A percentile compares a stretch with the other conserved stretches of the same genome.
phyloP scores from a whole-genome alignment of 2,797 vertebrate genomes.

The Aeoliscus strigatus region DNA sequence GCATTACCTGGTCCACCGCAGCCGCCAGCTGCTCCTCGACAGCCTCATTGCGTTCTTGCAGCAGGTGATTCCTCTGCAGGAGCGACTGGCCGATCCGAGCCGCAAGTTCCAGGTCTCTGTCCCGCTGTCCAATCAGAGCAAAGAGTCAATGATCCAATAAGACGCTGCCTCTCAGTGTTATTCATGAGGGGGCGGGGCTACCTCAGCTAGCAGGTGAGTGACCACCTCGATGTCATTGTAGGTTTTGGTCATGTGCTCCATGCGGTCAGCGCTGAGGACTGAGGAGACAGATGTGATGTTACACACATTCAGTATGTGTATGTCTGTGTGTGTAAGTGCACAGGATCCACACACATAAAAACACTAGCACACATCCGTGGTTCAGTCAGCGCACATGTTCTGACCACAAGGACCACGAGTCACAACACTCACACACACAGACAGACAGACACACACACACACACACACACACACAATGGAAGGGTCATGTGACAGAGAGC shows the following conservation, averaged over 20 bases:
- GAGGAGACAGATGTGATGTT: conserved; percentile 9
- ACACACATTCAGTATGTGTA: conserved; percentile 1
- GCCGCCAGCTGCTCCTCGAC: conserved; percentile 92
- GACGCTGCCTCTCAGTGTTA: neutral
- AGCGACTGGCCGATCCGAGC: conserved; percentile 96
- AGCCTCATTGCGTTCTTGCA: conserved; percentile 89
- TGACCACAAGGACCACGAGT: conserved; percentile 45
- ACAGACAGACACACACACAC: neutral
- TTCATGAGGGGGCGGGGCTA: conserved; percentile 39
- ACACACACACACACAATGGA: neutral
- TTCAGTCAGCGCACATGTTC: neutral
- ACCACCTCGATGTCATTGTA: conserved; percentile 91
- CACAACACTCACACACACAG: conserved; percentile 5
- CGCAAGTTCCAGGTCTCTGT: conserved; percentile 93
- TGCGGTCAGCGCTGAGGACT: conserved; percentile 84
- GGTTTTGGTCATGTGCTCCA: conserved; percentile 87
- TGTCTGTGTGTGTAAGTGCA: conserved; percentile 10
- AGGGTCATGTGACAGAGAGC: too few relatives aligned
- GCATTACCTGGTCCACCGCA: conserved; percentile 84
- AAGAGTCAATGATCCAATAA: conserved; percentile 9
- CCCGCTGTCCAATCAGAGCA: conserved; percentile 74
- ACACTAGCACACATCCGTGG: conserved; percentile 5
- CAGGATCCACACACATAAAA: conserved; percentile 2
- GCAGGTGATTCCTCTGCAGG: conserved; percentile 87
- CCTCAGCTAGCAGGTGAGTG: conserved; percentile 90